These are phyloP conservation scores for Leptopterna dolabrata DNA, from an alignment of 2,888 invertebrate genomes.

Conservation along the genomic window DNA sequence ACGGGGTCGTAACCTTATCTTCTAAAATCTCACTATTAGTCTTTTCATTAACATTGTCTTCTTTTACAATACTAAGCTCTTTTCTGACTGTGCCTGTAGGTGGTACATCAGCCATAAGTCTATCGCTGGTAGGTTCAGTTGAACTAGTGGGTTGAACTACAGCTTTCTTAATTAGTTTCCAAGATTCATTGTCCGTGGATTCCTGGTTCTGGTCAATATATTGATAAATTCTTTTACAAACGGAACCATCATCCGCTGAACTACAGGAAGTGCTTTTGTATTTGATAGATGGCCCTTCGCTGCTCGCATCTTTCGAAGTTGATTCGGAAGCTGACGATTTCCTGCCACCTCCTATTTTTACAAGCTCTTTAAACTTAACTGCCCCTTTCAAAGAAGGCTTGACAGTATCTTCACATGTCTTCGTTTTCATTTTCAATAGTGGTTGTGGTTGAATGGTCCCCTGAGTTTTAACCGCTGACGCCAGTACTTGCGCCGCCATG, in stretches of 20 bases:
- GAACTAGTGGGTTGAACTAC: slow-evolving; percentile 32
- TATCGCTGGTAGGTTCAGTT: neutral
- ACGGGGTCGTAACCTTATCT: neutral
- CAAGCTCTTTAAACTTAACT: slow-evolving; percentile 66
- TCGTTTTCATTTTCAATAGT: neutral
- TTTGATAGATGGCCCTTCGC: neutral
- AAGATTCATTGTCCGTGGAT: slow-evolving; percentile 54
- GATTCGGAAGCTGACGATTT: slow-evolving; percentile 18
- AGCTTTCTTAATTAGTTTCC: slow-evolving; percentile 65
- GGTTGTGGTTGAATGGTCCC: neutral
- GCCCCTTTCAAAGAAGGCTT: slow-evolving; percentile 28
- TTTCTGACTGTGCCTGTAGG: slow-evolving; percentile 60
- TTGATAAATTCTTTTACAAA: neutral
- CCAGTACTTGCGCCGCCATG: slow-evolving; percentile 62
- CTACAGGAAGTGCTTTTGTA: slow-evolving; percentile 14
- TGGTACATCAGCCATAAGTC: neutral
- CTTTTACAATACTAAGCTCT: slow-evolving; percentile 65
- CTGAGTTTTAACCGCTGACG: slow-evolving; percentile 63
- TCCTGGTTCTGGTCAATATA: neutral
- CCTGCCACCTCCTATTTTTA: slow-evolving; percentile 11
- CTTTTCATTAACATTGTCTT: slow-evolving; percentile 62
- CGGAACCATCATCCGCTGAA: neutral
- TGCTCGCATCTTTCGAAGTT: neutral
- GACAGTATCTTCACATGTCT: neutral
- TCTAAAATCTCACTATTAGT: slow-evolving; percentile 47